Conservation (phyloP, 2,113 vertebrate genomes). For the Silurus glanis region DNA sequence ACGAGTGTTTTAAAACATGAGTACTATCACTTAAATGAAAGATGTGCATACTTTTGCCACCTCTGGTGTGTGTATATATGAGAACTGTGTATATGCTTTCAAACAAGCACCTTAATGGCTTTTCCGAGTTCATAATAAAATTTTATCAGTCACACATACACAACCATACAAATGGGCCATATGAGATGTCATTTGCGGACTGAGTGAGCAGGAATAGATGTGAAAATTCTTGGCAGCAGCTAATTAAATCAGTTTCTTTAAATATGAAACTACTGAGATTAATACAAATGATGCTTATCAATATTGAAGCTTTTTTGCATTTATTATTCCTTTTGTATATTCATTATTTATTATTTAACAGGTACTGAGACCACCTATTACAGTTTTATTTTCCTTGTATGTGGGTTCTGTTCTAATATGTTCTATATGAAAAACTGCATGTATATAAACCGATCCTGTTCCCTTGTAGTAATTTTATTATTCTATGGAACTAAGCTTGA, state of each 20-base stretch:
- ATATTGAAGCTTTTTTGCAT: not conserved
- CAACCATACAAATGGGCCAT: not conserved
- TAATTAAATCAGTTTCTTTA: not conserved
- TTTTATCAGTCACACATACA: not conserved
- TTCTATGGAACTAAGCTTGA: constrained; percentile 59
- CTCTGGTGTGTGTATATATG: too few species aligned
- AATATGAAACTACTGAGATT: not conserved
- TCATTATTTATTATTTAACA: not conserved
- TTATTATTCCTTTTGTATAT: not conserved
- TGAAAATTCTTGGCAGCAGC: not conserved
- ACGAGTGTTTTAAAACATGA: too few species aligned
- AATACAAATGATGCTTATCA: not conserved
- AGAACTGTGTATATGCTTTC: too few species aligned
- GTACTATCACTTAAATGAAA: too few species aligned
- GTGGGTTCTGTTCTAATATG: not conserved
- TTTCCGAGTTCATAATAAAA: not conserved
- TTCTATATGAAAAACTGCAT: constrained; percentile 53
- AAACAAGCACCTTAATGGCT: not conserved
- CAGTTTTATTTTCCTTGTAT: not conserved
- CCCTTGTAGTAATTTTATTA: constrained; percentile 45
- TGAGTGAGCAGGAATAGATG: not conserved
- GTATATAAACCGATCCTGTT: constrained; percentile 30
- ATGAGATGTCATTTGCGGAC: not conserved
- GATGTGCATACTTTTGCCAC: too few species aligned
- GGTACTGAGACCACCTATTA: not conserved